Evolutionary conservation across 2,113 vertebrate genomes (phyloP), one percentile per base, ranked within the genome.

Genomic region (Odocoileus hemionus): DNA sequence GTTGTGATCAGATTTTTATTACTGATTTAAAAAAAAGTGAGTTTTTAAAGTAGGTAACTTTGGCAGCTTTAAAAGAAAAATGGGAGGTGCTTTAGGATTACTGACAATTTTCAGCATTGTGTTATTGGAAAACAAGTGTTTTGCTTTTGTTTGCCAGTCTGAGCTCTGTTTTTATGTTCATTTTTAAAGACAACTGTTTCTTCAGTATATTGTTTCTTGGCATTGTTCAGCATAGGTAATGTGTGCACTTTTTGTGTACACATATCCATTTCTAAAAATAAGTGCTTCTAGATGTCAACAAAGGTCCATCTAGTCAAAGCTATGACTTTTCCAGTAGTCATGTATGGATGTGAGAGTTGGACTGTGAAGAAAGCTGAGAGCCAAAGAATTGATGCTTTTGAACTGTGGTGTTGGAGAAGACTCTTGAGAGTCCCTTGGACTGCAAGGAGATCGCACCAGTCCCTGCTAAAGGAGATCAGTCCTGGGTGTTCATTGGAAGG

Each of bases 181-280:
- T 99, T 99, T 99, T 99, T 99, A 98, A 98, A 97, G 96, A 98
- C 94, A 96, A 98, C 98, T 98, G 98, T 99, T 98, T 98, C 98
- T 99, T 99, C 98, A 97, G 97, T 98, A 98, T 98, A 98, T 98
- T 98, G 99, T 99, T 99, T 98, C 98, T 98, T 98, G 98, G 98
- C 99, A 98, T 99, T 99, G 99, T 99, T 99, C 99, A 99, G 98
- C 98, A 98, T 98, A 99, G 99, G 97, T 98, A 97, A 97, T 86
- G 98, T 99, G 99, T 99, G 98, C 98, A 98, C 98, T 98, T 98
- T 98, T 98, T 98, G 99, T 98, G 99, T 99, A 98, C 98, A 99
- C 99, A 94, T 95, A 98, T 98, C 98, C 99, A 99, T 99, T 99
- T 99, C 99, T 99, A 99, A 99, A 99, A 99, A 99, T 99, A 99